Base-by-base conservation (phyloP, 37 sponge, comb jelly and placozoan genomes). In the Cladorhizidae sp. region DNA sequence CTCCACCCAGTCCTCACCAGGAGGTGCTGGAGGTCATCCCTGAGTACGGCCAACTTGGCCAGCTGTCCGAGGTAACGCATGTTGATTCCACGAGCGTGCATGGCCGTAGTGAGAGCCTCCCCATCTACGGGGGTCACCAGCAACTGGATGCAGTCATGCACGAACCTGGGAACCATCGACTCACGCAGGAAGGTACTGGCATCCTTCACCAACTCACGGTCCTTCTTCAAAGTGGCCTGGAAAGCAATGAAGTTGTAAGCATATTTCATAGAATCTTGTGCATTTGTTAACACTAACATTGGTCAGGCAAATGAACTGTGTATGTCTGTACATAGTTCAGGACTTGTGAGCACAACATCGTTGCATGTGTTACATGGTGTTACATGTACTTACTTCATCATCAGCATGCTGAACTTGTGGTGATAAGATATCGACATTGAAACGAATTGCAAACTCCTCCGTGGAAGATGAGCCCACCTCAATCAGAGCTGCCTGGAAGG, bases 51-150 rank as follows among this genome's bases (percentile, higher is more conserved):
- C 36, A 80, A 36, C 68, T 80, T 35, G 2, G 96, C 89, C 18
- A 98, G 80, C 11, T 67, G 40, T 0, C 98, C 98, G 35, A 98
- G 73, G 61, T 98, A 98, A 51, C 98, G 78, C 91, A 98, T 98
- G 87, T 95, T 95, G 76, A 98, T 93, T 18, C 98, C 98, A 23
- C 98, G 81, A 36, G 52, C 41, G 64, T 96, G 97, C 79, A 96
- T 67, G 37, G 80, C 69, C 28, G 32, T 21, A 11, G 78, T 90
- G 40, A 96, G 81, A 7, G 83, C 43, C 33, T 77, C 87, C 28
- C 95, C 95, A 64, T 96, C 97, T 51, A 61, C 32, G 22, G 92
- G 95, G 7, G 70, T 54, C 36, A 83, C 75, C 39, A 40, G 37
- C 65, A 91, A 79, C 54, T 86, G 80, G 17, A 85, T 33, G 52